These are phyloP conservation scores for Drosophila lutescens DNA, from an alignment of 2,888 invertebrate genomes.

Conservation along the genomic window DNA sequence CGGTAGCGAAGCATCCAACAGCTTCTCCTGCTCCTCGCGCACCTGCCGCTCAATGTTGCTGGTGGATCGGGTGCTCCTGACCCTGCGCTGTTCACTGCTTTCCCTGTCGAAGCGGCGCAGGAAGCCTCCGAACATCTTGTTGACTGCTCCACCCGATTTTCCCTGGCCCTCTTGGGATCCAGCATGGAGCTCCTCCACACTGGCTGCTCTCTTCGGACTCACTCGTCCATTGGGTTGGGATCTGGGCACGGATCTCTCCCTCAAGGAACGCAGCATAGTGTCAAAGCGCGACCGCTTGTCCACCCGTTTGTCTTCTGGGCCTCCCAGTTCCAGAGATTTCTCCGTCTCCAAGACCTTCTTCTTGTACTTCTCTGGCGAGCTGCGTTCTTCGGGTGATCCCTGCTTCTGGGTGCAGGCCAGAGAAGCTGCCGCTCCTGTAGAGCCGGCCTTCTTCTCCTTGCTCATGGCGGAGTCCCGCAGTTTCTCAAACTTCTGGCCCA, in stretches of 20 bases:
- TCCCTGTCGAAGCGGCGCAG: slow-evolving; percentile 90
- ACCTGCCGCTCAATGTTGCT: slow-evolving; percentile 83
- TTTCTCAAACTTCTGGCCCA: slow-evolving; percentile 91
- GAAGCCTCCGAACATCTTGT: slow-evolving; percentile 90
- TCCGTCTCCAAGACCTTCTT: slow-evolving; percentile 73
- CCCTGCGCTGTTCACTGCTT: slow-evolving; percentile 82
- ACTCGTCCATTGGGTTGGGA: slow-evolving; percentile 86
- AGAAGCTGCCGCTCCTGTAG: slow-evolving; percentile 47
- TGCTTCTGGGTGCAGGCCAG: slow-evolving; percentile 72
- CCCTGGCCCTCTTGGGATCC: slow-evolving; percentile 67
- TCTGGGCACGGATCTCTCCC: slow-evolving; percentile 88
- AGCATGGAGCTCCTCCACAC: slow-evolving; percentile 88
- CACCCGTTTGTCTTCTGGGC: slow-evolving; percentile 62
- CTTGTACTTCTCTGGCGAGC: slow-evolving; percentile 70
- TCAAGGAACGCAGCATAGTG: slow-evolving; percentile 86
- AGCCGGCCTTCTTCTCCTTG: slow-evolving; percentile 76
- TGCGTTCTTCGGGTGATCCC: slow-evolving; percentile 62
- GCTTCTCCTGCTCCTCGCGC: slow-evolving; percentile 61
- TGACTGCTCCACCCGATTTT: slow-evolving; percentile 87
- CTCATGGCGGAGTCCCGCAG: slow-evolving; percentile 86
- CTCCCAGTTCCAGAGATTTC: slow-evolving; percentile 26
- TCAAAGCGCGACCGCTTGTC: slow-evolving; percentile 85
- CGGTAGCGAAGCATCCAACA: slow-evolving; percentile 41
- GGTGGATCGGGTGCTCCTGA: slow-evolving; percentile 82
- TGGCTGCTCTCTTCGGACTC: slow-evolving; percentile 88